Base-by-base conservation (phyloP, 2,797 vertebrate species). In the Schizopygopsis pylzovi region DNA sequence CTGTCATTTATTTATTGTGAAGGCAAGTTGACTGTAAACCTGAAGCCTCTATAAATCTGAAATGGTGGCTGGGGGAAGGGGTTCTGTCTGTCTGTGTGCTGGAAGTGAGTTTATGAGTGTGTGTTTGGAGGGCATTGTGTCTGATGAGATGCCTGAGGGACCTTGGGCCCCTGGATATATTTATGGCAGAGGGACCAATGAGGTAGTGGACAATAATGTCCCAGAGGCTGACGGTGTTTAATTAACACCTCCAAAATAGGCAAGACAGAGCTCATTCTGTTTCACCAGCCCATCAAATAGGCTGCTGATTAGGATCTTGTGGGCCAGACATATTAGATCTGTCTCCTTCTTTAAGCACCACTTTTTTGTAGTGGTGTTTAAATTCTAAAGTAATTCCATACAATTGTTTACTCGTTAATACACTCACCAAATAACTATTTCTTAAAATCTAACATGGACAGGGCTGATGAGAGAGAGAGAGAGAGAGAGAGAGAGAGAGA, bases 1-100 rank as follows among this genome's bases (percentile, higher is more conserved):
- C 85, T 77, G 86, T 79, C 68, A 86, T 89, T 89, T 86, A 89
- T 89, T 84, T 76, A 86, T 83, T 88, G 84, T 80, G 85, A 77
- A 80, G 81, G 82, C 61, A 75, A 82, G 37, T 43, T 33, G 77
- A 89, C n/a, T 86, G 82, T 54, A 85, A 89, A 87, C 70, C 82
- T 11, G 71, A 76, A 84, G 82, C 45, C 85, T 83, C 70, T 87
- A 87, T 88, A 88, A 85, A 90, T 90, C 77, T 81, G 22, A 4
- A 65, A 77, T 13, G 20, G 52, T 45, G 67, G 56, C 67, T 45
- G 4, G 83, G 43, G 25, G 16, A 78, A 25, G 70, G 11, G 54
- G 15, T 22, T 71, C 39, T 6, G 20, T 18, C 63, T 56, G 47
- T 33, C 52, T 67, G 13, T 4, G n/a, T 22, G 61, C 28, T 9